Base-by-base conservation (phyloP, 2,888 invertebrate species). In the Megalurothrips usitatus region DNA sequence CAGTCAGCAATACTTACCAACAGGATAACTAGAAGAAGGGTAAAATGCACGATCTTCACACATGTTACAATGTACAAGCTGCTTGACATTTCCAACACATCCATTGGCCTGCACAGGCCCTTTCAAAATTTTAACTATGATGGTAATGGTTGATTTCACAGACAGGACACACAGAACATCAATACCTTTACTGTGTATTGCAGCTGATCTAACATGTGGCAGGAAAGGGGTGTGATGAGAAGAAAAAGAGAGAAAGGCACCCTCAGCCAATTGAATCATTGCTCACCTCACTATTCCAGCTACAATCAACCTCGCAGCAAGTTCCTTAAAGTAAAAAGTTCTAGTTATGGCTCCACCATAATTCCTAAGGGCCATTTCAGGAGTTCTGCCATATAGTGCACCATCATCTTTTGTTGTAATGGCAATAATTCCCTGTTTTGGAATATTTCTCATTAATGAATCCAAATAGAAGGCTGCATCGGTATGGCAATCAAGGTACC, bases 21-120 rank as follows among this genome's bases (percentile, higher is more conserved):
- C 52, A 17, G 84, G 83, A 80, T 84, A 85, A 11, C 83, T 83
- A 68, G 84, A 82, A 43, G 82, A 49, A 19, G 85, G 85, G 79
- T 84, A 84, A 81, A 86, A 85, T n/a, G 82, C 83, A 79, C 85
- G 83, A 81, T 86, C 85, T 81, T 85, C 85, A 83, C 85, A 86
- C 81, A 84, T 82, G 80, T 83, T 84, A 80, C 85, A 86, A 81
- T 86, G 85, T 11, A 85, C 83, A 23, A 86, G 78, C 2, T 80
- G 81, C 11, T 84, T 81, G 28, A 86, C 82, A 52, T 84, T 83
- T 68, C 83, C 82, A 34, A 85, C 79, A 78, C 84, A 84, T 68
- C 83, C 82, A 68, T 85, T 84, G 28, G 85, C 85, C 34, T 84
- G 81, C 8, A 82, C 80, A 2, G 85, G 84, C 0, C 85, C 85